Percentiles rank a stretch among this genome's conserved stretches.
Conservation (phyloP, 2,888 invertebrate genomes). For the Aspidiotus rigidus region DNA sequence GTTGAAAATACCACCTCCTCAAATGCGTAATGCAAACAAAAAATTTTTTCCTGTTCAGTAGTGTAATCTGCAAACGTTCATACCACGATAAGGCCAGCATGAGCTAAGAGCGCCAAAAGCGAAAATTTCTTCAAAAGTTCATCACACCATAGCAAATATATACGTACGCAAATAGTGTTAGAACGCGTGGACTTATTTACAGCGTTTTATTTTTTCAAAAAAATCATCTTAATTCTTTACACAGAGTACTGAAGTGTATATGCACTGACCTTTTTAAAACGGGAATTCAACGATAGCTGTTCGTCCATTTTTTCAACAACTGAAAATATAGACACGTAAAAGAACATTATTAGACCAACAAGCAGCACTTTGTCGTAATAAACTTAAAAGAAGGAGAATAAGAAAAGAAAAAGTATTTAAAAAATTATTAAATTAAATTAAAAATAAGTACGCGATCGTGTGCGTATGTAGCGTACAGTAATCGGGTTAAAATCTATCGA, state of each 20-base stretch:
- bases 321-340: conserved; percentile 21
- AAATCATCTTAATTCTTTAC: neutral
- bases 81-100: too few relatives aligned
- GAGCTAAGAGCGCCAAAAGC: too few relatives aligned
- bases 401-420: neutral
- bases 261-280: conserved; percentile 30
- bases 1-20: too few relatives aligned
- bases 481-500: too few relatives aligned
- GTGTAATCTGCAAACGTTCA: too few relatives aligned
- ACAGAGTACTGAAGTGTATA: too few relatives aligned
- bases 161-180: too few relatives aligned
- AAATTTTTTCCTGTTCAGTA: too few relatives aligned
- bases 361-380: neutral
- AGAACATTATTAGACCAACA: conserved; percentile 12
- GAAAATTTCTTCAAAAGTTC: too few relatives aligned
- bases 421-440: neutral
- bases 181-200: neutral
- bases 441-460: neutral
- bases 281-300: conserved; percentile 29
- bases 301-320: conserved; percentile 29
- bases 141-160: too few relatives aligned
- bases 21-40: too few relatives aligned
- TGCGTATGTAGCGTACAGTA: too few relatives aligned
- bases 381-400: neutral
- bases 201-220: neutral